Evolutionary conservation across 2,113 vertebrate species (phyloP).

Genomic region (Oenanthe oenanthe): DNA sequence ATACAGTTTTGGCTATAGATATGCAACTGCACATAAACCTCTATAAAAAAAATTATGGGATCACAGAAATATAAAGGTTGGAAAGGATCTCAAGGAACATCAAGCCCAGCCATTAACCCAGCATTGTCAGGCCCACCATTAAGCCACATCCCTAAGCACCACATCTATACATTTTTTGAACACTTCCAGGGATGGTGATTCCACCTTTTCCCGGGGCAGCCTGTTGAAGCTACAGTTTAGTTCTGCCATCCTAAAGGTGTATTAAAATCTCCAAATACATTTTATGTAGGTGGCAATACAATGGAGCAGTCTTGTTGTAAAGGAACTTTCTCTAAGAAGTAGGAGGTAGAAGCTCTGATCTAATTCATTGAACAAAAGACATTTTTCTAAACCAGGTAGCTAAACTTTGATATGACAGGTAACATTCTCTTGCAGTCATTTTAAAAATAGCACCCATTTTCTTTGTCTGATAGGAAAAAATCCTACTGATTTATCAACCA

Average conservation of each 20-base stretch:
- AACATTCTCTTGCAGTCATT: not conserved
- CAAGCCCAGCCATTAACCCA: not conserved
- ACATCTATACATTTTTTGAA: accelerated
- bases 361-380: not conserved
- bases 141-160: not conserved
- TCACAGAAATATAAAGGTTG: not conserved
- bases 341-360: not conserved
- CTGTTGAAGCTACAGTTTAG: accelerated
- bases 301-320: not conserved
- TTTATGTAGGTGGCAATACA: not conserved
- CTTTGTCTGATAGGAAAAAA: not conserved
- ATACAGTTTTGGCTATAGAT: not conserved
- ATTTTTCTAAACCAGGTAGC: not conserved
- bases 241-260: not conserved
- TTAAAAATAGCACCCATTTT: not conserved
- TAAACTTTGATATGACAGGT: not conserved
- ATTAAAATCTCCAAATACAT: not conserved
- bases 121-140: not conserved
- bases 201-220: not conserved
- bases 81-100: not conserved
- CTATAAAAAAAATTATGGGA: not conserved
- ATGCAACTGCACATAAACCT: accelerated
- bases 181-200: not conserved
- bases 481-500: not conserved
- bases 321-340: not conserved